Evolutionary conservation across 2,888 invertebrate genomes (phyloP).

Genomic region (Punctoribates punctum): DNA sequence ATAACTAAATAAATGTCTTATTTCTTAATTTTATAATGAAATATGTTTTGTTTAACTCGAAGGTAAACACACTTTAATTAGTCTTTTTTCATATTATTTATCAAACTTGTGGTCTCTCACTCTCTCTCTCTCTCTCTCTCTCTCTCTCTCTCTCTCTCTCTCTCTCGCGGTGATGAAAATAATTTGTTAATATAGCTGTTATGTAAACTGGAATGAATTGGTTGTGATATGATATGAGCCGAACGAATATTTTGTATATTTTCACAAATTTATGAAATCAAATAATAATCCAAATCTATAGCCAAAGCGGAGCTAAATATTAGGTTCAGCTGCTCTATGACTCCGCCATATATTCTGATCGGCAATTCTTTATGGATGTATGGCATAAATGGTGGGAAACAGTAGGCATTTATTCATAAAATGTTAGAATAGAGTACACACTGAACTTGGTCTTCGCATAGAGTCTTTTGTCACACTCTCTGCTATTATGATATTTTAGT

Average conservation of each 20-base stretch:
- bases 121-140: constrained; percentile 21
- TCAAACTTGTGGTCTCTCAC: background rate
- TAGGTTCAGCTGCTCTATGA: background rate
- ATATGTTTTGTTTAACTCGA: too few species aligned
- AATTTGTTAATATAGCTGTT: constrained; percentile 10
- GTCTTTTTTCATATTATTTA: background rate
- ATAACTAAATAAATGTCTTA: too few species aligned
- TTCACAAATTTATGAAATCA: background rate
- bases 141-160: constrained; percentile 29
- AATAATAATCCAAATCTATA: background rate
- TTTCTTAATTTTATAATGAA: too few species aligned
- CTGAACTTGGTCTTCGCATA: background rate
- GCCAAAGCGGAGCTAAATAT: background rate
- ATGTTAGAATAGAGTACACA: constrained; percentile 26
- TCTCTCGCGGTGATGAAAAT: background rate
- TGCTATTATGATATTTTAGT: constrained; percentile 18
- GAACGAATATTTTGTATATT: background rate
- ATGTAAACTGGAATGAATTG: constrained; percentile 9
- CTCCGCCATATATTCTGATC: background rate
- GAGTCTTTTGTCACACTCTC: constrained; percentile 30
- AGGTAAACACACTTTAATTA: too few species aligned
- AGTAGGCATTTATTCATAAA: constrained; percentile 33
- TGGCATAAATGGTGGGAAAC: constrained; percentile 36
- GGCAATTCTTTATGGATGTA: constrained; percentile 11
- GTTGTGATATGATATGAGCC: background rate